Percentiles rank a stretch among this genome's conserved stretches.
These are phyloP conservation scores for Drosophila niveifrons DNA, from an alignment of 2,888 invertebrate genomes.

Conservation along the genomic window DNA sequence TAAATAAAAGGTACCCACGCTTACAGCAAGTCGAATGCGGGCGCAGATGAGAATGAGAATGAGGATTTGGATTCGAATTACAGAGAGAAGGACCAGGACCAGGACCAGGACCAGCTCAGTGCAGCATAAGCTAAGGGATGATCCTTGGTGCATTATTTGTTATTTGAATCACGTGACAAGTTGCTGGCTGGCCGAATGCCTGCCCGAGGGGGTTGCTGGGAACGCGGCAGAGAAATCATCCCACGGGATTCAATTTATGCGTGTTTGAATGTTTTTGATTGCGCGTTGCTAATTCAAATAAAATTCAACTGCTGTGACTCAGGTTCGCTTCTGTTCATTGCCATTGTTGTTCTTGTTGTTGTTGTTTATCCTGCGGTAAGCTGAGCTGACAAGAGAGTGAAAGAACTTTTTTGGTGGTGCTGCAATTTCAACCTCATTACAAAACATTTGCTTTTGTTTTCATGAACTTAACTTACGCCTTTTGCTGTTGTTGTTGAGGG, in stretches of 20 bases:
- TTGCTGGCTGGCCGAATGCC: constrained; percentile 54
- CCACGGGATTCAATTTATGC: constrained; percentile 84
- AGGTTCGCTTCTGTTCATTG: constrained; percentile 4
- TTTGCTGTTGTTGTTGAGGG: constrained; percentile 39
- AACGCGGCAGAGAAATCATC: constrained; percentile 74
- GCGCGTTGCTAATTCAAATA: constrained; percentile 80
- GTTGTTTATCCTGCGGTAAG: constrained; percentile 51
- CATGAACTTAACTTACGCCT: constrained; percentile 43
- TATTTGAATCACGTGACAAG: constrained; percentile 84
- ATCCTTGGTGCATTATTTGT: constrained; percentile 78
- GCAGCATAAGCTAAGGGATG: constrained; percentile 71
- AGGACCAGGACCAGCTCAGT: constrained; percentile 22
- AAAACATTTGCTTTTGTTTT: constrained; percentile 61
- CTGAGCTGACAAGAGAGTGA: constrained; percentile 34
- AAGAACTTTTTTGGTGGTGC: constrained; percentile 30
- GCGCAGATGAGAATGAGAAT: constrained; percentile 44
- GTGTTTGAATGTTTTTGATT: constrained; percentile 84
- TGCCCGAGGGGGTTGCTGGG: constrained; percentile 58
- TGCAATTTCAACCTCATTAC: constrained; percentile 75
- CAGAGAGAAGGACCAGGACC: constrained; percentile 7
- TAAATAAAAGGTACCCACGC: constrained; percentile 52
- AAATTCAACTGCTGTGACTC: constrained; percentile 58
- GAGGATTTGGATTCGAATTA: constrained; percentile 54
- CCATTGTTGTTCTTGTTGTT: constrained; percentile 42
- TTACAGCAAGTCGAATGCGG: constrained; percentile 24